A percentile compares a stretch with the other conserved stretches of the same genome.
phyloP scores from a whole-genome alignment of 2,888 invertebrate genomes.

The Drosophila sordidula region DNA sequence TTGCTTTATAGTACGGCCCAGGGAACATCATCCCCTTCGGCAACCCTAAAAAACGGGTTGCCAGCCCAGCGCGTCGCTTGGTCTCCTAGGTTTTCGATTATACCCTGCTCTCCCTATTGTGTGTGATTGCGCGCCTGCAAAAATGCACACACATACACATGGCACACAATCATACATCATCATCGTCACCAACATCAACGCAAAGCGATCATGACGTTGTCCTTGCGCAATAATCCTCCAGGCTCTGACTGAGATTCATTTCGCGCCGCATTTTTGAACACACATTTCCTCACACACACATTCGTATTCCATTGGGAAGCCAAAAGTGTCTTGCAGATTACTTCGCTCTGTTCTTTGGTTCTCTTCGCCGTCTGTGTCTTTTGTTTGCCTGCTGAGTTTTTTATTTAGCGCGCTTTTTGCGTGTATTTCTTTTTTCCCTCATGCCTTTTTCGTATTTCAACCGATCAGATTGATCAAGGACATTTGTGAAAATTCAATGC shows the following conservation, averaged over 20 bases:
- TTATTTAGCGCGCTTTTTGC: slow-evolving; percentile 39
- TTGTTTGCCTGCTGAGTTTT: slow-evolving; percentile 40
- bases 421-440: slow-evolving; percentile 9
- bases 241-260: slow-evolving; percentile 44
- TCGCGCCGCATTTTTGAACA: slow-evolving; percentile 39
- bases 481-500: background rate
- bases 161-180: slow-evolving; percentile 9
- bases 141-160: slow-evolving; percentile 39
- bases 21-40: slow-evolving; percentile 65
- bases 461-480: background rate
- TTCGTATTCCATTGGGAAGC: background rate
- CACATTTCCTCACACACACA: slow-evolving; percentile 22
- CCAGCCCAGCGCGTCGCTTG: slow-evolving; percentile 29
- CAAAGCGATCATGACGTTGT: slow-evolving; percentile 62
- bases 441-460: background rate
- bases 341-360: slow-evolving; percentile 1
- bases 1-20: slow-evolving; percentile 45
- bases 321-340: slow-evolving; percentile 20
- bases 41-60: slow-evolving; percentile 81
- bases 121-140: slow-evolving; percentile 45
- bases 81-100: slow-evolving; percentile 38
- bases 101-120: slow-evolving; percentile 63
- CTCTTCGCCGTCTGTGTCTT: slow-evolving; percentile 18
- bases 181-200: slow-evolving; percentile 39
- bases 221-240: slow-evolving; percentile 61